Percentiles rank a stretch among this genome's conserved stretches.
Evolutionary conservation across 2,113 vertebrate genomes (phyloP).

Genomic region (Cheilinus undulatus): DNA sequence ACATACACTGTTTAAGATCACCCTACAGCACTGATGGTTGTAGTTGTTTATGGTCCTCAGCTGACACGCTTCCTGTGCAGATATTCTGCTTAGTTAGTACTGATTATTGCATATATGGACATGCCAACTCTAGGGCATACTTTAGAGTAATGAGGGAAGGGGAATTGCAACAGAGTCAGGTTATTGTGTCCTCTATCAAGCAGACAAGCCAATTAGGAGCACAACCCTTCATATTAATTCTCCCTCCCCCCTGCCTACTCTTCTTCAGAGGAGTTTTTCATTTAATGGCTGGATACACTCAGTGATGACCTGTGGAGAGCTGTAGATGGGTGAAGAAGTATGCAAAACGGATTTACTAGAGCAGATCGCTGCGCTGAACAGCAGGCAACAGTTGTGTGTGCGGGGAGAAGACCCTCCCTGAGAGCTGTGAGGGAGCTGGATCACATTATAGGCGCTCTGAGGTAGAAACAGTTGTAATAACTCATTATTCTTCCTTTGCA

Average conservation of each 20-base stretch:
- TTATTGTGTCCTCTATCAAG: conserved; percentile 76
- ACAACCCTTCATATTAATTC: conserved; percentile 76
- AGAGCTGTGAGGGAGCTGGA: conserved; percentile 54
- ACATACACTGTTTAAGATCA: conserved; percentile 60
- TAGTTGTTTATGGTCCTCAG: conserved; percentile 68
- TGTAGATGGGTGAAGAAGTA: conserved; percentile 49
- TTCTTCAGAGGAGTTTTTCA: conserved; percentile 63
- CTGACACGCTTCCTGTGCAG: not conserved
- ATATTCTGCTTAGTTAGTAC: conserved; percentile 13
- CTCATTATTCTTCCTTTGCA: conserved; percentile 56
- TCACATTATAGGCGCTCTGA: conserved; percentile 54
- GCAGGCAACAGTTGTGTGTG: too few relatives aligned
- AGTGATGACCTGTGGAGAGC: conserved; percentile 70
- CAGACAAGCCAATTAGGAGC: conserved; percentile 76
- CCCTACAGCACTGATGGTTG: conserved; percentile 71
- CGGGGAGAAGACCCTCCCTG: not conserved
- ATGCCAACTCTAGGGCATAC: conserved; percentile 15
- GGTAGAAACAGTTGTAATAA: conserved; percentile 71
- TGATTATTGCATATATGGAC: conserved; percentile 9
- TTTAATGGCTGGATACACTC: conserved; percentile 68
- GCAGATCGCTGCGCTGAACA: conserved; percentile 17
- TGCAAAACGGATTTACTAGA: conserved; percentile 69
- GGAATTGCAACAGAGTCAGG: conserved; percentile 45
- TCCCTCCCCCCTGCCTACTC: conserved; percentile 21
- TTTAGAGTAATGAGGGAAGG: conserved; percentile 21